Percentiles rank a stretch among this genome's conserved stretches.
Evolutionary conservation across 2,113 vertebrate genomes (phyloP).

Genomic region (Phrynosoma blainvillii): DNA sequence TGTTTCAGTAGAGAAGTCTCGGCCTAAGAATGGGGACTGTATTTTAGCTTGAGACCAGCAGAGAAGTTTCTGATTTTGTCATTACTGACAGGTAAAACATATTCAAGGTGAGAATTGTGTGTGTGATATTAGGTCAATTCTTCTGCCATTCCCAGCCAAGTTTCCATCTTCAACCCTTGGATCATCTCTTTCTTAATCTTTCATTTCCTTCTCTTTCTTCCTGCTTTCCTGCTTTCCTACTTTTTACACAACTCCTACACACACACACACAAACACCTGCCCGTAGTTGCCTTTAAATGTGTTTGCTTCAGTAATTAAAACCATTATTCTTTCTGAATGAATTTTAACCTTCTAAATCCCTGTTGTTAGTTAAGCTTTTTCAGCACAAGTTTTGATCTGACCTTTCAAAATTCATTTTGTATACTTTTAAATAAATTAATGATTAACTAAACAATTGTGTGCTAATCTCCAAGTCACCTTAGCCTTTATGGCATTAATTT

Average conservation of each 20-base stretch:
- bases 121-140: not conserved
- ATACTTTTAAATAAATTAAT: not conserved
- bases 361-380: not conserved
- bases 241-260: too few species aligned
- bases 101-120: not conserved
- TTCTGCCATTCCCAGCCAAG: not conserved
- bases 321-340: not conserved
- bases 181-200: not conserved
- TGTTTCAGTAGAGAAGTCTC: not conserved
- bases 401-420: not conserved
- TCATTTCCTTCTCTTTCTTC: not conserved
- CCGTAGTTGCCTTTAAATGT: not conserved
- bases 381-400: not conserved
- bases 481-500: not conserved
- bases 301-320: not conserved
- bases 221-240: not conserved
- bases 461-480: not conserved
- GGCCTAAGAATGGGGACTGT: not conserved
- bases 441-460: not conserved
- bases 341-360: not conserved
- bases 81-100: not conserved
- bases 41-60: not conserved
- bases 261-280: not conserved
- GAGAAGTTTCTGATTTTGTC: not conserved
- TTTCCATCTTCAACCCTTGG: not conserved